Conservation (phyloP, 2,888 invertebrate species). For the Uropetala carovei region DNA sequence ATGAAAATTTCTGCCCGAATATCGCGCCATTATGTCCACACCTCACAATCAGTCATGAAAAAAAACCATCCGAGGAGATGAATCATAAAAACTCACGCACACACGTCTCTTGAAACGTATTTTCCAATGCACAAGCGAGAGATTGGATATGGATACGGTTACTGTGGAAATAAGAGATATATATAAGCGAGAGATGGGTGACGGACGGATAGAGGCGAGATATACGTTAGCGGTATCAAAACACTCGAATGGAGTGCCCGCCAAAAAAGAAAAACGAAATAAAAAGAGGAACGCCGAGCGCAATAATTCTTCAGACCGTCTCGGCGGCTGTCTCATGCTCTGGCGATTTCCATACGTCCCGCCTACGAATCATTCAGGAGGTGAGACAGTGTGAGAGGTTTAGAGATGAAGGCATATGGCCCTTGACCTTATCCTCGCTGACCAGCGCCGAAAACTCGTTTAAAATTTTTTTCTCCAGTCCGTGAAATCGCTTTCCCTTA, state of each 20-base stretch:
- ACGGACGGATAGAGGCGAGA: too few relatives aligned
- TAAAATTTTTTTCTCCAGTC: not conserved
- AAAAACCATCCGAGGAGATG: too few relatives aligned
- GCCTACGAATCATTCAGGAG: not conserved
- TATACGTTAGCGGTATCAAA: too few relatives aligned
- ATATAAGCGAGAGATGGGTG: too few relatives aligned
- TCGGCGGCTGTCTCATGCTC: not conserved
- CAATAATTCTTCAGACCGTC: not conserved
- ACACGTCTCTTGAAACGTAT: too few relatives aligned
- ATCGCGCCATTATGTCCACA: too few relatives aligned
- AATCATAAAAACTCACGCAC: too few relatives aligned
- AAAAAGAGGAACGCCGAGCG: not conserved
- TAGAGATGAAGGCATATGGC: constrained; percentile 10
- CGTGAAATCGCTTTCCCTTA: not conserved
- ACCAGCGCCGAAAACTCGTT: constrained; percentile 6
- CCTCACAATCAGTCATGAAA: too few relatives aligned
- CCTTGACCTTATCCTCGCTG: not conserved
- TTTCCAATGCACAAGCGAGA: too few relatives aligned
- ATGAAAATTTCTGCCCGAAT: too few relatives aligned
- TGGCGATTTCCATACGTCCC: constrained; percentile 1
- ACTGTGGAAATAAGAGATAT: too few relatives aligned
- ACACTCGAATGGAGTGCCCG: not conserved
- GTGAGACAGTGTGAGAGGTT: not conserved
- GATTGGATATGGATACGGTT: too few relatives aligned
- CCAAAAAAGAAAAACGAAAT: not conserved